Percentiles rank a stretch among this genome's conserved stretches.
Conservation (phyloP, 1,140 invertebrate genomes). For the Melipona quadrifasciata region DNA sequence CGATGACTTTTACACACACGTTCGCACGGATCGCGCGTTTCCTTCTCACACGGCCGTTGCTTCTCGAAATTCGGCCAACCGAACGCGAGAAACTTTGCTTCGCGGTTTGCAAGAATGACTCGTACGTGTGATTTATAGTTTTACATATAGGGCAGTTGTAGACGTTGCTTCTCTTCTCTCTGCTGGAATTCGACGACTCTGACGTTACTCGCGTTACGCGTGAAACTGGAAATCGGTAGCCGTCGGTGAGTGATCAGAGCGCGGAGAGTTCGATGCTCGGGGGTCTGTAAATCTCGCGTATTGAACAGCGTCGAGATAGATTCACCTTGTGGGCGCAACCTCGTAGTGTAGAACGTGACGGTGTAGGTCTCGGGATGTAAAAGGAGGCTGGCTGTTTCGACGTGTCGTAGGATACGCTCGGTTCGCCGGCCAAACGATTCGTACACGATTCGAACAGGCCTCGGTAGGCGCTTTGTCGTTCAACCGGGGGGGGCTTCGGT, state of each 20-base stretch:
- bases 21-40: not conserved
- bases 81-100: not conserved
- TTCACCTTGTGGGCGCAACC: not conserved
- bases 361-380: not conserved
- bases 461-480: conserved; percentile 24
- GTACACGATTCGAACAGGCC: not conserved
- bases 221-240: not conserved
- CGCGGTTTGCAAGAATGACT: not conserved
- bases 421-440: not conserved
- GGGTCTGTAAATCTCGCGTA: not conserved
- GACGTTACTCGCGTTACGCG: not conserved
- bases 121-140: not conserved
- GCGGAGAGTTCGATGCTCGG: not conserved
- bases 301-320: not conserved
- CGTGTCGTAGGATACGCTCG: not conserved
- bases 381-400: not conserved
- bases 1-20: not conserved
- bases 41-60: too few species aligned
- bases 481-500: not conserved
- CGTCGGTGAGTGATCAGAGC: not conserved
- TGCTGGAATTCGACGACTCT: too few species aligned
- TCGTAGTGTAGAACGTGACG: not conserved
- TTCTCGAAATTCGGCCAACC: not conserved
- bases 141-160: not conserved
- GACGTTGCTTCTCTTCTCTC: too few species aligned